A percentile compares a stretch with the other conserved stretches of the same genome.
phyloP scores from a whole-genome alignment of 2,888 invertebrate species.

The Oscheius sp. region DNA sequence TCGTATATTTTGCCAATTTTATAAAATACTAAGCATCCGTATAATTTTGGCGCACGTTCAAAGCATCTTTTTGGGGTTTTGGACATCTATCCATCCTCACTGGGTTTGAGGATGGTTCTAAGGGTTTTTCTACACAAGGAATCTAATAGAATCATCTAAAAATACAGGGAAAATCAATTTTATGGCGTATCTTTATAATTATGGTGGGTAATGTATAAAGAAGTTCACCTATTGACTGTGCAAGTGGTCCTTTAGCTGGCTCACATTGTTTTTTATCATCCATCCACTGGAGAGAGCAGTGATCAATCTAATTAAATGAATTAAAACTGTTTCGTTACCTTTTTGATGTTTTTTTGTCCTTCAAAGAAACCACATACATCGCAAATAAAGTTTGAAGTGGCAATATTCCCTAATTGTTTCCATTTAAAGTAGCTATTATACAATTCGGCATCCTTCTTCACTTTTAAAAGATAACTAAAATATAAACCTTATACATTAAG shows the following conservation, averaged over 20 bases:
- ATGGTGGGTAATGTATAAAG: no score
- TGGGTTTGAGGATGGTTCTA: no score
- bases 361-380: constrained; percentile 5
- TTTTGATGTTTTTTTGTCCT: no score
- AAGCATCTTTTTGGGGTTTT: no score
- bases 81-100: no score
- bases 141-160: no score
- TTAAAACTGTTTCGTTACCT: not conserved
- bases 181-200: no score
- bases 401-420: not conserved
- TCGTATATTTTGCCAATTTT: no score
- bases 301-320: not conserved
- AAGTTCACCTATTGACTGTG: not conserved
- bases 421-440: constrained; percentile 10
- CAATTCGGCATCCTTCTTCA: not conserved
- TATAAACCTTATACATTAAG: not conserved
- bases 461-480: not conserved
- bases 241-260: not conserved
- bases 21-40: no score
- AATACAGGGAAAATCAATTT: no score
- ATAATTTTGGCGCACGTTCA: no score
- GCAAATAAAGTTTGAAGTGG: not conserved
- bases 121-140: no score
- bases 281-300: not conserved
- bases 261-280: constrained; percentile 5